Conservation (phyloP, 2,888 invertebrate genomes). For the Callyntrura guangdongensis region DNA sequence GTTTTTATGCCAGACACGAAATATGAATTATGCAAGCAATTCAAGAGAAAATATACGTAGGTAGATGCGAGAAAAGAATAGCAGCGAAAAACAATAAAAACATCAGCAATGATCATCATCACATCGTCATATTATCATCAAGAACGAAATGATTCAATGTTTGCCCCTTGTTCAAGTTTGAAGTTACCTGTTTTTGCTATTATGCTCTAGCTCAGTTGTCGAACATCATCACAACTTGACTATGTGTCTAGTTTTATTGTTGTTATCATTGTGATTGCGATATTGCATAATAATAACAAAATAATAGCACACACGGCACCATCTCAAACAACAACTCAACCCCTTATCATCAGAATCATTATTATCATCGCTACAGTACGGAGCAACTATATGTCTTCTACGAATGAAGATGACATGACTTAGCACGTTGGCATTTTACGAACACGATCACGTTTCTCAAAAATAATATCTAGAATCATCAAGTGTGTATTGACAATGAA, state of each 20-base stretch:
- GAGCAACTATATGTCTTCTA: neutral
- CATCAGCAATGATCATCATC: slow-evolving; percentile 1
- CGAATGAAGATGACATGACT: slow-evolving; percentile 48
- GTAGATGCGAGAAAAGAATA: neutral
- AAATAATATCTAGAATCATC: slow-evolving; percentile 53
- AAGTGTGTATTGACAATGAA: slow-evolving; percentile 57
- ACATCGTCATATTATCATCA: neutral
- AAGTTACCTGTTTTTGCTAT: neutral
- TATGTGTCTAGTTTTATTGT: neutral
- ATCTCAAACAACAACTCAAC: neutral
- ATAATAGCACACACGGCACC: neutral
- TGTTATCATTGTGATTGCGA: neutral
- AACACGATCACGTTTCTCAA: slow-evolving; percentile 57
- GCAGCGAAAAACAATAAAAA: slow-evolving; percentile 21
- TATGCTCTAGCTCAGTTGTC: neutral
- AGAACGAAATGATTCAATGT: slow-evolving; percentile 3
- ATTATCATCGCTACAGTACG: neutral
- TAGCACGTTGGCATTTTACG: slow-evolving; percentile 50
- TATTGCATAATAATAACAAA: slow-evolving; percentile 30
- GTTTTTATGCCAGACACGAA: slow-evolving; percentile 35
- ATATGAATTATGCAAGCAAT: slow-evolving; percentile 38
- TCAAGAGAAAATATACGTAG: neutral
- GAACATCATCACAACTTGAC: neutral
- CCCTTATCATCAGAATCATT: neutral
- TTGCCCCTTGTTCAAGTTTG: neutral